A percentile compares a stretch with the other conserved stretches of the same genome.
Conservation (phyloP, 2,113 vertebrate species). For the Delphinapterus leucas region DNA sequence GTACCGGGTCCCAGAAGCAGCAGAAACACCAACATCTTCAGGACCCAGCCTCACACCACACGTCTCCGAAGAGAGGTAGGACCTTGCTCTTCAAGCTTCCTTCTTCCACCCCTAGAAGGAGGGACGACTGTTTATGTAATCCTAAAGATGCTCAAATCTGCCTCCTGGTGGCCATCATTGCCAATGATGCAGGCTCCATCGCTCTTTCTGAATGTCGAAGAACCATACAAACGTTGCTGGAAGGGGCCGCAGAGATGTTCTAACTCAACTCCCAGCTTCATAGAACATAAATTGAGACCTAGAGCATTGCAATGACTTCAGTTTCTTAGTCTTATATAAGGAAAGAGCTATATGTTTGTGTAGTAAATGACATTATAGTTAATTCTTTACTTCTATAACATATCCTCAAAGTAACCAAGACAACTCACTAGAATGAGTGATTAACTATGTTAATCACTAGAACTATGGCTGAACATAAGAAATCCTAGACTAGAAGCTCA, state of each 20-base stretch:
- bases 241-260: not conserved
- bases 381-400: not conserved
- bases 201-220: not conserved
- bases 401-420: not conserved
- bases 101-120: not conserved
- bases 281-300: not conserved
- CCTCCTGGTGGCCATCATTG: not conserved
- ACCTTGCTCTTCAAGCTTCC: accelerated
- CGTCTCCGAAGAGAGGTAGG: not conserved
- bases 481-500: not conserved
- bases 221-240: accelerated
- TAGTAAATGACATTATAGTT: not conserved
- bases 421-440: not conserved
- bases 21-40: constrained; percentile 48
- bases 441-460: too few relatives aligned
- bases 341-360: accelerated
- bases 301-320: not conserved
- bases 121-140: accelerated
- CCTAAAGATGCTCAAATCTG: not conserved
- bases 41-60: not conserved
- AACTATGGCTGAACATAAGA: not conserved
- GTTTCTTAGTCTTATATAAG: not conserved
- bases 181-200: not conserved
- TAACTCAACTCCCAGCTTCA: too few relatives aligned
- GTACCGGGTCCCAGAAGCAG: constrained; percentile 45